Percentiles rank a stretch among this genome's conserved stretches.
These are phyloP conservation scores for Lamprologus sp. DNA, from an alignment of 2,113 vertebrate species.

Conservation along the genomic window DNA sequence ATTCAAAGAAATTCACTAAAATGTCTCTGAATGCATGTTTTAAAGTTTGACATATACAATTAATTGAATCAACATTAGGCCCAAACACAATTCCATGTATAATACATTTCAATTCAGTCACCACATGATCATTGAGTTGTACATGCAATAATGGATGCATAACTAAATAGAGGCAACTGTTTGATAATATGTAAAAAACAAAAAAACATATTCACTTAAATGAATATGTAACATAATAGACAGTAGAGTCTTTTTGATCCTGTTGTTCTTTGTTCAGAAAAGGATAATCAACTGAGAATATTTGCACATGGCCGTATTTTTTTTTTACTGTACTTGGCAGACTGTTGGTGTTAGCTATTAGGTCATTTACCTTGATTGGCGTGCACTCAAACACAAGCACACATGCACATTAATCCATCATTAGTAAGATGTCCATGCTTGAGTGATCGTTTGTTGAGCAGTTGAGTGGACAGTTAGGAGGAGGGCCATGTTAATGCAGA, in stretches of 20 bases:
- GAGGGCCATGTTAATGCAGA: slow-evolving; percentile 17
- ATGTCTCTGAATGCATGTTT: not conserved
- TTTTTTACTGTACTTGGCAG: slow-evolving; percentile 1
- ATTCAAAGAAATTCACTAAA: not conserved
- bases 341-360: slow-evolving; percentile 30
- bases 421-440: slow-evolving; percentile 50
- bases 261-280: not conserved
- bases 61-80: not conserved
- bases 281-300: slow-evolving; percentile 37
- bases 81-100: not conserved
- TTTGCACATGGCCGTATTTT: slow-evolving; percentile 33
- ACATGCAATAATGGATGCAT: not conserved
- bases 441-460: slow-evolving; percentile 40
- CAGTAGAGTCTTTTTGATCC: not conserved
- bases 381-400: not conserved
- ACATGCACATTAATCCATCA: slow-evolving; percentile 18
- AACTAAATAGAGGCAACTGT: not conserved
- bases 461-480: slow-evolving; percentile 44
- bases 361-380: slow-evolving; percentile 29
- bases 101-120: not conserved
- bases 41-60: not conserved
- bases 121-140: not conserved
- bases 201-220: not conserved
- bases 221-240: not conserved
- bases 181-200: not conserved